Evolutionary conservation across 2,797 vertebrate genomes (phyloP), one percentile per base, ranked within the genome.

Genomic region (Chlorospingus semifuscus): DNA sequence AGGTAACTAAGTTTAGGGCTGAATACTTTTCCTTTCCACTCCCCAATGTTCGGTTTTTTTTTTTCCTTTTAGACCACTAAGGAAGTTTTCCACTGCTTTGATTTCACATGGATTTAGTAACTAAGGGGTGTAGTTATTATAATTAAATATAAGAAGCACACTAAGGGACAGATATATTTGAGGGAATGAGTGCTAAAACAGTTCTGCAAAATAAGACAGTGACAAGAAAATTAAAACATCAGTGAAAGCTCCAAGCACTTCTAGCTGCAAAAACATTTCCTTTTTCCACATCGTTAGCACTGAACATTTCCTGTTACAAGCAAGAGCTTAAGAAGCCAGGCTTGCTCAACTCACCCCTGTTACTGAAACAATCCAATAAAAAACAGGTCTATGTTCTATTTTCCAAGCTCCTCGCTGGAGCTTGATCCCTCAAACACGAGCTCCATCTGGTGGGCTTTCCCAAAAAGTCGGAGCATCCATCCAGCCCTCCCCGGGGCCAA

Each of bases 401-500:
- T 56, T 24, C 36, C 30, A 60, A 19, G 50, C 41, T n/a, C 46
- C 46, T n/a, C 4, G 22, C 36, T 4, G 2, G 44, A 66, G 41
- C 46, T 64, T 82, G 29, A 30, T 98, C 92, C 71, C 87, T 95
- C 97, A 96, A 94, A 65, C 98, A 97, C 96, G 92, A 96, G 96
- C 96, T 95, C 97, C 98, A 98, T 95, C 98, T 98, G 96, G 96
- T 97, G 98, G 98, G 11, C 86, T 94, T 77, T 68, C 41, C 77
- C 32, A 47, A 94, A 91, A 90, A 3, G 12, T 18, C 24, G 1
- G 49, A 66, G 16, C 52, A 46, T 27, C 26, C 56, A 18, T 2
- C 30, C 52, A 32, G 36, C 24, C 23, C 26, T 68, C 11, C 22
- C 13, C 2, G 1, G n/a, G 36, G 46, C 26, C n/a, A 37, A 85